These are phyloP conservation scores for Brachirus orientalis DNA, from an alignment of 2,113 vertebrate genomes.

Conservation along the genomic window DNA sequence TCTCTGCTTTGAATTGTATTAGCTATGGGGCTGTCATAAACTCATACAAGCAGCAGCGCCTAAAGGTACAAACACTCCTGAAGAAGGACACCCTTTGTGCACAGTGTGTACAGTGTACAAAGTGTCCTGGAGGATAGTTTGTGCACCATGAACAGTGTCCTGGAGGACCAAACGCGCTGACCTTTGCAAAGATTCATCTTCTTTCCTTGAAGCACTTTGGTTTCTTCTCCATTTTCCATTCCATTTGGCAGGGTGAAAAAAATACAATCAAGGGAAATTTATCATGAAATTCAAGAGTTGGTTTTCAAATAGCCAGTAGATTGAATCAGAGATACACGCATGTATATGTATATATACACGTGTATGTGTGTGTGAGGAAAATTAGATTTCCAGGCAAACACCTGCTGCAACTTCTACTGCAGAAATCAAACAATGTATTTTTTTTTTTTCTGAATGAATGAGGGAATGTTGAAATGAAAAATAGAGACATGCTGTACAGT, in stretches of 20 bases:
- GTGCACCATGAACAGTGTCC: too few species aligned
- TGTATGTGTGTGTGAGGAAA: background rate
- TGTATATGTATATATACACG: too few species aligned
- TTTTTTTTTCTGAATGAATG: background rate
- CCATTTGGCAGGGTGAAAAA: constrained; percentile 27
- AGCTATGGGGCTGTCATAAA: constrained; percentile 58
- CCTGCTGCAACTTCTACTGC: constrained; percentile 33
- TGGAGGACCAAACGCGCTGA: constrained; percentile 48
- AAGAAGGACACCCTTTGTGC: constrained; percentile 28
- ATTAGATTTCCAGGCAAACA: constrained; percentile 23
- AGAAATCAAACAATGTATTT: constrained; percentile 2
- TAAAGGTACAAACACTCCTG: constrained; percentile 40
- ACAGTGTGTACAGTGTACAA: too few species aligned
- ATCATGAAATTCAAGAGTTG: constrained; percentile 27
- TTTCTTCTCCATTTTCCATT: constrained; percentile 49
- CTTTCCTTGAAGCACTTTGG: constrained; percentile 38
- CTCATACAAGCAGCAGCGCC: constrained; percentile 55
- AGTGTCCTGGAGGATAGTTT: too few species aligned
- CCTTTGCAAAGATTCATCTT: constrained; percentile 61
- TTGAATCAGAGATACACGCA: constrained; percentile 11
- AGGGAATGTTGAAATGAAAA: too few species aligned
- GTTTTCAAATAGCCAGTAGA: constrained; percentile 29
- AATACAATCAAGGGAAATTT: constrained; percentile 18
- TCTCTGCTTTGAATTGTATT: too few species aligned
- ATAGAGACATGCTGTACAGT: background rate